Conservation (phyloP, 2,113 vertebrate species). For the Microcebus ravelobensis region DNA sequence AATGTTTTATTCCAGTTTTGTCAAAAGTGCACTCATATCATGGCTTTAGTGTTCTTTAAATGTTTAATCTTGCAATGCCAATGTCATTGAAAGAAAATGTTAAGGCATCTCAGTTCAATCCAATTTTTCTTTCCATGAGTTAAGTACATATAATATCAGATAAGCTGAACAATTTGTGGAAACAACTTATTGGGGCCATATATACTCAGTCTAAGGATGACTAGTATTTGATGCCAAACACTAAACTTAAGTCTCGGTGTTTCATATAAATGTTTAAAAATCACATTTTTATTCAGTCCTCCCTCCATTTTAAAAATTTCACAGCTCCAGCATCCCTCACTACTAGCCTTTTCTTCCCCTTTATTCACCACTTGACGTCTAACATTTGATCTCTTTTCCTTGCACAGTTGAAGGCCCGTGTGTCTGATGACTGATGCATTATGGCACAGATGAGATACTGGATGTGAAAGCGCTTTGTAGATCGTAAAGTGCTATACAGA, state of each 20-base stretch:
- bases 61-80: constrained; percentile 84
- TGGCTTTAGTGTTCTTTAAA: constrained; percentile 83
- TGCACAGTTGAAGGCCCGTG: constrained; percentile 83
- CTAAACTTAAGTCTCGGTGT: constrained; percentile 76
- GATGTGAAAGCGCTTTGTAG: constrained; percentile 75
- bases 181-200: constrained; percentile 78
- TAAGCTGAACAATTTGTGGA: constrained; percentile 75
- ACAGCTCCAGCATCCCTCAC: constrained; percentile 57
- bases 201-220: constrained; percentile 74
- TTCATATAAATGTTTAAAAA: constrained; percentile 75
- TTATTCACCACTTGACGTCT: constrained; percentile 61
- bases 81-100: constrained; percentile 79
- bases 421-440: constrained; percentile 82
- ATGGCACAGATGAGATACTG: constrained; percentile 77
- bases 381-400: constrained; percentile 80
- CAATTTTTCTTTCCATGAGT: constrained; percentile 65
- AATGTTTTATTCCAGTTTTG: constrained; percentile 80
- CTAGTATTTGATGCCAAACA: constrained; percentile 75
- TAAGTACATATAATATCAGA: constrained; percentile 50
- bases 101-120: constrained; percentile 58
- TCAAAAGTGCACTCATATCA: constrained; percentile 81
- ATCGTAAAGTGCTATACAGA: constrained; percentile 78
- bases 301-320: constrained; percentile 68
- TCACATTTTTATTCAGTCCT: constrained; percentile 78
- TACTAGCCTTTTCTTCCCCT: constrained; percentile 67